phyloP scores from a whole-genome alignment of 2,797 vertebrate genomes.

The Eupleurogrammus muticus region DNA sequence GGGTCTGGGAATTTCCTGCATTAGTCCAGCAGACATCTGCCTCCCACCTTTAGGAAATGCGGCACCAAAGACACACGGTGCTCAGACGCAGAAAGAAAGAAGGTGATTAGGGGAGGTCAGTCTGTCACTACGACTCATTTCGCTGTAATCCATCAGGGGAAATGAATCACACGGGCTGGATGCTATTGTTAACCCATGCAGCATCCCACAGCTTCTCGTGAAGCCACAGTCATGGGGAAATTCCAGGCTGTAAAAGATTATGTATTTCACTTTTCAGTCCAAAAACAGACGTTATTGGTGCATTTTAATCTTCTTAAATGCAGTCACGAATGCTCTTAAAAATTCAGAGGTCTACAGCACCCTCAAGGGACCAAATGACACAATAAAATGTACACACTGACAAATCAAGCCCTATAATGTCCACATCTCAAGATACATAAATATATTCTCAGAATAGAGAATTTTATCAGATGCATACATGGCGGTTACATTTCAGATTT shows the following conservation, averaged over 20 bases:
- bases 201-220: constrained; percentile 7
- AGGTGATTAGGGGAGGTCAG: constrained; percentile 31
- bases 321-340: constrained; percentile 1
- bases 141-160: constrained; percentile 33
- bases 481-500: not conserved
- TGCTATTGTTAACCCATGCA: constrained; percentile 32
- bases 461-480: constrained; percentile 9
- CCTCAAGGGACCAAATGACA: constrained; percentile 37
- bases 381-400: not conserved
- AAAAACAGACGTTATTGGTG: not conserved
- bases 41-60: constrained; percentile 1
- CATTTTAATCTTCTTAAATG: constrained; percentile 7
- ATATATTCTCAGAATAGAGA: constrained; percentile 23
- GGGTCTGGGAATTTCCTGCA: constrained; percentile 29
- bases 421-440: constrained; percentile 4
- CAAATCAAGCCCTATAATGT: not conserved
- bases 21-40: constrained; percentile 15
- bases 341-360: constrained; percentile 13
- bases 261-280: not conserved
- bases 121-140: constrained; percentile 51
- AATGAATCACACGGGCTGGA: constrained; percentile 56
- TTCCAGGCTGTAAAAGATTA: not conserved
- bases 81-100: constrained; percentile 26
- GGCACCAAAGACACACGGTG: constrained; percentile 15
- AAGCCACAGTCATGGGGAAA: not conserved